These are phyloP conservation scores for Hirudo medicinalis DNA, from an alignment of 1,140 invertebrate species.

Conservation along the genomic window DNA sequence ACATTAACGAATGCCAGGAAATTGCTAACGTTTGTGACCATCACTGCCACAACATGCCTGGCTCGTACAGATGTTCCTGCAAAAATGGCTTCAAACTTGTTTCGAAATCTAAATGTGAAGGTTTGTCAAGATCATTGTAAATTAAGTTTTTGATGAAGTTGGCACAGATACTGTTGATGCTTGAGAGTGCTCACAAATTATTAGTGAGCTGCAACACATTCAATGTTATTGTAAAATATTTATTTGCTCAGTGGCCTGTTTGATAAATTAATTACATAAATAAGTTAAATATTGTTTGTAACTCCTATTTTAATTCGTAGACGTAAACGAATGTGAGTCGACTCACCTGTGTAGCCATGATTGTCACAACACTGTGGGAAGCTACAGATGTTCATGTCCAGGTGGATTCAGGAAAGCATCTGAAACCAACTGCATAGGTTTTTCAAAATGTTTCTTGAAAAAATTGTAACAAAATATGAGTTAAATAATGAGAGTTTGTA, in stretches of 20 bases:
- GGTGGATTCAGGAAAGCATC: conserved; percentile 46
- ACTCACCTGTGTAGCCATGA: conserved; percentile 43
- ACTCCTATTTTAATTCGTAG: conserved; percentile 25
- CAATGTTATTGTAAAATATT: too few relatives aligned
- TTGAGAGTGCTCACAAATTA: too few relatives aligned
- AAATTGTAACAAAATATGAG: too few relatives aligned
- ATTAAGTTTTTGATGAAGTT: not conserved
- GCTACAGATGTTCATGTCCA: conserved; percentile 48
- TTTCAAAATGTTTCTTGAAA: too few relatives aligned
- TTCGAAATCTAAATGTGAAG: conserved; percentile 22
- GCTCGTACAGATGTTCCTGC: conserved; percentile 45
- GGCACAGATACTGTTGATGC: too few relatives aligned
- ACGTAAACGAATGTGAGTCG: conserved; percentile 46
- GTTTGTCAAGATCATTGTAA: conserved; percentile 17
- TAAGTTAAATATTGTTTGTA: too few relatives aligned
- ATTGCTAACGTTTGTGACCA: conserved; percentile 43
- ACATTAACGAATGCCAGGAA: conserved; percentile 39
- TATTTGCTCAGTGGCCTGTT: too few relatives aligned
- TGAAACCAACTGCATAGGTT: conserved; percentile 14
- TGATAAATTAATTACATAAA: too few relatives aligned
- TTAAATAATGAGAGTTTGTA: too few relatives aligned
- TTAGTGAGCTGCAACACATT: too few relatives aligned
- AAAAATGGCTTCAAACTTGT: conserved; percentile 21
- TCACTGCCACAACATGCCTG: conserved; percentile 46
- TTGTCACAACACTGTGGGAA: conserved; percentile 48